Percentiles rank a stretch among this genome's conserved stretches.
These are phyloP conservation scores for Montipora capricornis DNA, from an alignment of 64 coral and sea anemone species.

Conservation along the genomic window DNA sequence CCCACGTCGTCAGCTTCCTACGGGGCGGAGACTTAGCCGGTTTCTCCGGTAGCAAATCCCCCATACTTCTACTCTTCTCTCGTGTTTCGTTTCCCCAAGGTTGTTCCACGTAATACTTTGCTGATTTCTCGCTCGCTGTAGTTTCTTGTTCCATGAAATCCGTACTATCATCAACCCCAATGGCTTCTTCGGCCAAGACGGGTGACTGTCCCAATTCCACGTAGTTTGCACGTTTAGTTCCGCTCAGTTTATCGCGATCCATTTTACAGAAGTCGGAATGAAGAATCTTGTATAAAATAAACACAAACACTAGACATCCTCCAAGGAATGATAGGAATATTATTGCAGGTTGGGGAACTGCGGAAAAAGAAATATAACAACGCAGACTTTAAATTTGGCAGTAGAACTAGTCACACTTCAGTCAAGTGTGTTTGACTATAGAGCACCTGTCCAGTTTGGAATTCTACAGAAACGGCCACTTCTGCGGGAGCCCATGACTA, in stretches of 20 bases:
- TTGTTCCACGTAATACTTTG: not conserved
- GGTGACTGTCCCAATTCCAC: slow-evolving; percentile 32
- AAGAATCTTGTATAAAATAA: slow-evolving; percentile 71
- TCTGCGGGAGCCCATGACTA: too few relatives aligned
- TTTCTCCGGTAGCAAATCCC: slow-evolving; percentile 17
- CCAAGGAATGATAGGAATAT: slow-evolving; percentile 70
- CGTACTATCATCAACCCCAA: not conserved
- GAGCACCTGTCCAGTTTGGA: too few relatives aligned
- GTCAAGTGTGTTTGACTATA: too few relatives aligned
- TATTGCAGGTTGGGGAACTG: slow-evolving; percentile 68
- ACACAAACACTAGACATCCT: slow-evolving; percentile 60
- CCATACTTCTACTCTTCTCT: slow-evolving; percentile 20
- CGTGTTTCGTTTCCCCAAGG: not conserved
- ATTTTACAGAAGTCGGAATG: slow-evolving; percentile 47
- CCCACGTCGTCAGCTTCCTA: slow-evolving; percentile 20
- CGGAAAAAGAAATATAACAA: not conserved
- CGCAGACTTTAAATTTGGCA: not conserved
- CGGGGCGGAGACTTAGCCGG: slow-evolving; percentile 2
- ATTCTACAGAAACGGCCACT: too few relatives aligned
- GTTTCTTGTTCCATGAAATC: slow-evolving; percentile 12
- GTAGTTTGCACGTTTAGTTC: slow-evolving; percentile 2
- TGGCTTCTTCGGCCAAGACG: not conserved
- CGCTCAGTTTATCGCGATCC: slow-evolving; percentile 17
- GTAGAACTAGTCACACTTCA: too few relatives aligned
- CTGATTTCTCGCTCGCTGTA: slow-evolving; percentile 1